phyloP scores from a whole-genome alignment of 2,888 invertebrate genomes.

The Scaptomyza flava region DNA sequence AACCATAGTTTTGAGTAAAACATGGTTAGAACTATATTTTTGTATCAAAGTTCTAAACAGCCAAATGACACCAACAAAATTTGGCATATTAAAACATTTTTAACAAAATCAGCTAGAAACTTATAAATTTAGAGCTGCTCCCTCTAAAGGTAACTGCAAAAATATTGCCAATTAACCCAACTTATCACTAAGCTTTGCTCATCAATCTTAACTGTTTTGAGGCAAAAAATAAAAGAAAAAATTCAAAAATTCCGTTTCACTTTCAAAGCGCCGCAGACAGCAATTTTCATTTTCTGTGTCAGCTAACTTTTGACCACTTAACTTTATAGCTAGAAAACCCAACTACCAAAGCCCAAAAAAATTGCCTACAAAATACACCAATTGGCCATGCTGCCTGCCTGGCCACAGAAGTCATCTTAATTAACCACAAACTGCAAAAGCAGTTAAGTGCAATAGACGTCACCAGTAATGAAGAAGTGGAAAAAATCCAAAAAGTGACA shows the following conservation, averaged over 20 bases:
- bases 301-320: conserved; percentile 44
- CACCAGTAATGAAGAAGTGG: conserved; percentile 35
- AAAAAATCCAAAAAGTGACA: conserved; percentile 38
- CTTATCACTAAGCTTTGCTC: conserved; percentile 16
- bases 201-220: conserved; percentile 2
- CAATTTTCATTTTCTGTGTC: conserved; percentile 32
- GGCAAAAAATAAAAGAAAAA: not conserved
- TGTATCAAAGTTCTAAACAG: not conserved
- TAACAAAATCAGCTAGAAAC: not conserved
- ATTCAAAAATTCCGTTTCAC: conserved; percentile 45
- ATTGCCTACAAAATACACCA: conserved; percentile 39
- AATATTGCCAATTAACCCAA: not conserved
- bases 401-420: conserved; percentile 73
- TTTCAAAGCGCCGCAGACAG: conserved; percentile 54
- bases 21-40: not conserved
- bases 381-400: conserved; percentile 38
- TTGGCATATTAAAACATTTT: not conserved
- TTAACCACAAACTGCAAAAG: conserved; percentile 67
- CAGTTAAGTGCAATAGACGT: conserved; percentile 66
- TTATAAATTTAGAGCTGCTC: not conserved
- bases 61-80: not conserved
- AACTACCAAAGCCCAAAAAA: conserved; percentile 14
- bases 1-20: too few species aligned
- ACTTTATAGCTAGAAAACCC: conserved; percentile 12
- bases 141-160: not conserved